Evolutionary conservation across 2,888 invertebrate genomes (phyloP), one percentile per base, ranked within the genome.

Genomic region (Lumbricus terrestris): DNA sequence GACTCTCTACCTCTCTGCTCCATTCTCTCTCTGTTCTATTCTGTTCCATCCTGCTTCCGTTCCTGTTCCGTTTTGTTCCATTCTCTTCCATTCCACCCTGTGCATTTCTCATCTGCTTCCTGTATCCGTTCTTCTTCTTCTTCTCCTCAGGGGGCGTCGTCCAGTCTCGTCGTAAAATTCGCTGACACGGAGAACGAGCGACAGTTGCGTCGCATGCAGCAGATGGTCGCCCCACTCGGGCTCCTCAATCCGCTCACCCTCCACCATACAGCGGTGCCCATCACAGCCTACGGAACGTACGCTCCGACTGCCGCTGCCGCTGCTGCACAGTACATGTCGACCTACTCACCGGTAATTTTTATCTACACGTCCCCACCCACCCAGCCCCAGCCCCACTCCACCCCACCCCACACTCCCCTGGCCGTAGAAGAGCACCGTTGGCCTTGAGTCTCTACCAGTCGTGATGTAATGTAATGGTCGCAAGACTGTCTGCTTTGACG

Each of bases 151-250:
- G 99, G 99, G 95, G 99, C 99, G 95, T 99, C 99, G 95, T 99
- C 99, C 94, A 98, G 98, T 96, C 96, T 99, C 96, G 99, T 99
- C 95, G 99, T 99, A 94, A 99, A 99, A 96, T 99, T 99, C 95
- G 99, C 99, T 93, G 99, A 99, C 96, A 99, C 99, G 94, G 99
- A 99, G 96, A 99, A 99, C 96, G 99, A 99, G 96, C 96, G 99
- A 95, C 99, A 99, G 96, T 96, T 99, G 95, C 97, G 99, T 95
- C 97, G 99, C 94, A 99, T 99, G 99, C 99, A 99, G 97, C 90
- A 90, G 88, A 88, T 90, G 40, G 83, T 88, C 15, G n/a, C 69
- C n/a, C 90, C 91, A 2, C 88, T 91, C 88, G 89, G 42, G 33
- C 34, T 90, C 90, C 88, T 91, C 91, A 91, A 91, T 89, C 91